A percentile compares a stretch with the other conserved stretches of the same genome.
phyloP scores from a whole-genome alignment of 2,113 vertebrate species.

The Amphiprion ocellaris region DNA sequence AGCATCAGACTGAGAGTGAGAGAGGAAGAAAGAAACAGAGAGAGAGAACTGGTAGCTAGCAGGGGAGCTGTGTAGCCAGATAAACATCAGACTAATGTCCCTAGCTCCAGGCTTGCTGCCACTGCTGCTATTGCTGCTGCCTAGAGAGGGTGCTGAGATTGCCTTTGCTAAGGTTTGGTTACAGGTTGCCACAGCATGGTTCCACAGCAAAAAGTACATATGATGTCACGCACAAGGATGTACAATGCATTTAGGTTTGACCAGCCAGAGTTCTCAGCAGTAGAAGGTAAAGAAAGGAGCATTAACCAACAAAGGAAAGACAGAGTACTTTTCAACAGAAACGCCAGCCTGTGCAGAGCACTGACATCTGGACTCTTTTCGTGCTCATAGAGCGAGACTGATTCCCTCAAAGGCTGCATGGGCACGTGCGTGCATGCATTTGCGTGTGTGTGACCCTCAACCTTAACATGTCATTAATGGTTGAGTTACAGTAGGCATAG shows the following conservation, averaged over 20 bases:
- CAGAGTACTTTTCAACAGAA: constrained; percentile 55
- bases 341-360: constrained; percentile 25
- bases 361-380: constrained; percentile 78
- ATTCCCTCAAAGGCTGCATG: constrained; percentile 69
- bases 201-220: constrained; percentile 1
- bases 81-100: constrained; percentile 69
- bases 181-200: constrained; percentile 31
- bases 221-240: constrained; percentile 30
- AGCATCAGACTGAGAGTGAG: constrained; percentile 47
- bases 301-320: constrained; percentile 39
- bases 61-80: constrained; percentile 51
- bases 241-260: constrained; percentile 17
- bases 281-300: constrained; percentile 41
- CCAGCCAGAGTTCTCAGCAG: constrained; percentile 12
- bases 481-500: constrained; percentile 51
- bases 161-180: constrained; percentile 51
- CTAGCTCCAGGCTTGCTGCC: constrained; percentile 43
- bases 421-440: constrained; percentile 28
- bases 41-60: constrained; percentile 27
- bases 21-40: constrained; percentile 26
- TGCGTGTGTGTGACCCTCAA: constrained; percentile 47
- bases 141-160: constrained; percentile 46
- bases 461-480: constrained; percentile 56
- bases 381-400: constrained; percentile 72
- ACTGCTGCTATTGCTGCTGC: constrained; percentile 35